Conservation (phyloP, 2,113 vertebrate genomes). For the Meles meles region DNA sequence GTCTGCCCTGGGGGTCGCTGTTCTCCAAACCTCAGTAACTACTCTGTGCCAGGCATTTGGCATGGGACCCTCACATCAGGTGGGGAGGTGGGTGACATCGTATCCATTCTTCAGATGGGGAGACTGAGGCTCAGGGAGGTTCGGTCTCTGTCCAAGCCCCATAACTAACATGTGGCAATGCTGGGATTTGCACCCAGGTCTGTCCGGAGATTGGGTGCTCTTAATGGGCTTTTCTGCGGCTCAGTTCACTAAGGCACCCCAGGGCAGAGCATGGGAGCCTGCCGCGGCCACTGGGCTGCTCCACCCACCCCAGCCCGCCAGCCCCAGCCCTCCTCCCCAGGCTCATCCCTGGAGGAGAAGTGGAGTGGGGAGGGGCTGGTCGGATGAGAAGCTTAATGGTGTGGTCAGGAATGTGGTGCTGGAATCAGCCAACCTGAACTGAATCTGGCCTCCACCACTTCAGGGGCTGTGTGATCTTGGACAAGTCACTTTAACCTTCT, state of each 20-base stretch:
- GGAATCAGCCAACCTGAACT: not conserved
- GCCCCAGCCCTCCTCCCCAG: not conserved
- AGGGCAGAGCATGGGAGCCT: not conserved
- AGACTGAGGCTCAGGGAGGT: not conserved
- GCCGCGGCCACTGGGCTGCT: accelerated
- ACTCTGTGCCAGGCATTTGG: not conserved
- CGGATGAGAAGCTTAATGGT: not conserved
- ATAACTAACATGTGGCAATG: not conserved
- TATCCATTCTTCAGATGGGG: not conserved
- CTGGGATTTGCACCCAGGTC: not conserved
- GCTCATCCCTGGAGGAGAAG: not conserved
- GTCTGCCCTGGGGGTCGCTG: not conserved
- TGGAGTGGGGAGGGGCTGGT: not conserved
- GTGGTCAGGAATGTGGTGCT: not conserved
- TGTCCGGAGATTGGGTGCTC: not conserved
- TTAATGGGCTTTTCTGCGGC: not conserved
- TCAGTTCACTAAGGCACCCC: not conserved
- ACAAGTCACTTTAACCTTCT: constrained; percentile 46
- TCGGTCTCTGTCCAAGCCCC: not conserved
- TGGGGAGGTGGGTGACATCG: not conserved
- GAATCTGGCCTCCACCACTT: not conserved
- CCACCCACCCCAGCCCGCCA: not conserved
- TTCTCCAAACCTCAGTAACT: not conserved
- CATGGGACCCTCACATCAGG: not conserved
- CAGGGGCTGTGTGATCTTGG: constrained; percentile 7